Evolutionary conservation across 2,113 vertebrate genomes (phyloP).

Genomic region (Aspidoscelis tigris): DNA sequence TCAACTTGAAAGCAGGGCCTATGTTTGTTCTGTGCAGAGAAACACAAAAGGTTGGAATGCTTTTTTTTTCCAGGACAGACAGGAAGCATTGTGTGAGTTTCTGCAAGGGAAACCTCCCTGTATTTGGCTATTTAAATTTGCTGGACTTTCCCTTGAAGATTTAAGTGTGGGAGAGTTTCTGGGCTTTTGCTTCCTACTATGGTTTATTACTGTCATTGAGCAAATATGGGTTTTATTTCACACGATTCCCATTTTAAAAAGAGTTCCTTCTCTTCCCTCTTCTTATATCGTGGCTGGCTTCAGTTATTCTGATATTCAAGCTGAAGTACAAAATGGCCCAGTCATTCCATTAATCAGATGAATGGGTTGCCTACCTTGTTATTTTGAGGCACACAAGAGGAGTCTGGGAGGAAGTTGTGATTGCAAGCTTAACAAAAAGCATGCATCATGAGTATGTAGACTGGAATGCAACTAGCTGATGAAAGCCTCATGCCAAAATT

Average conservation of each 20-base stretch:
- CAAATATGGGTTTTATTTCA: slow-evolving; percentile 26
- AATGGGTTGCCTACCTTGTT: no score
- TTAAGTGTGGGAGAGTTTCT: slow-evolving; percentile 18
- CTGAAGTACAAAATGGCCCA: neutral
- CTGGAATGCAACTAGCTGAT: no score
- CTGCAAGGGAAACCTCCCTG: neutral
- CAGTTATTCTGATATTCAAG: neutral
- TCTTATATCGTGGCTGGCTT: neutral
- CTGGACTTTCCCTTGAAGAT: slow-evolving; percentile 5
- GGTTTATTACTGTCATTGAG: neutral
- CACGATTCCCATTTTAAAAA: neutral
- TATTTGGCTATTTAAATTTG: neutral
- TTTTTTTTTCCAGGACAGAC: slow-evolving; percentile 1
- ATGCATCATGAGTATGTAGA: no score
- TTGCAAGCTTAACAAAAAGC: no score
- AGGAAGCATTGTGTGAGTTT: slow-evolving; percentile 14
- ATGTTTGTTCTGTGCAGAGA: slow-evolving; percentile 27
- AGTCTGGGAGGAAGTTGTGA: no score
- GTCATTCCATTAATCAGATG: neutral
- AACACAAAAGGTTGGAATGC: neutral
- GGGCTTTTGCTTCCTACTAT: neutral
- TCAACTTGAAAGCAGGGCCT: slow-evolving; percentile 40
- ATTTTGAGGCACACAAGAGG: no score
- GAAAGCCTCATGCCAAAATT: no score
- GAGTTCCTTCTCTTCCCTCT: neutral